Percentiles rank a stretch among this genome's conserved stretches.
These are phyloP conservation scores for Hydroisotoma schaefferi DNA, from an alignment of 2,888 invertebrate genomes.

Conservation along the genomic window DNA sequence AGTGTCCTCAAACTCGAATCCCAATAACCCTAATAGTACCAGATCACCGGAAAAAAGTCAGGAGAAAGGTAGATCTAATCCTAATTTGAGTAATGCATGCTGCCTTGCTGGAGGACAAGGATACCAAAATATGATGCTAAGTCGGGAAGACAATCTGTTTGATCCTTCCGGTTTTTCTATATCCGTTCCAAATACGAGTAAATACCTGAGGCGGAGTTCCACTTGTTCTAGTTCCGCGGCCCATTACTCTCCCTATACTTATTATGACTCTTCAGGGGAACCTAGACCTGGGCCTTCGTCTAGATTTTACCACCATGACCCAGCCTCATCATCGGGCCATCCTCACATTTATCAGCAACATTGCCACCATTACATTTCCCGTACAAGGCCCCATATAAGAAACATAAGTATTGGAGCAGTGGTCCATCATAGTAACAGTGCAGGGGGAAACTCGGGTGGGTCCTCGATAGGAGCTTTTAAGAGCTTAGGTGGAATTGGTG, in stretches of 20 bases:
- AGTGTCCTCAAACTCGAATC: conserved; percentile 24
- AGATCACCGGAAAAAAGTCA: background rate
- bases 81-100: conserved; percentile 28
- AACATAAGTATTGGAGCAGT: conserved; percentile 37
- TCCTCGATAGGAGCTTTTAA: background rate
- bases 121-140: conserved; percentile 16
- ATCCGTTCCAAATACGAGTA: conserved; percentile 25
- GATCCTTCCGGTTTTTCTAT: conserved; percentile 27
- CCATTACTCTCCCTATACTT: conserved; percentile 14
- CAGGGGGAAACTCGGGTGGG: conserved; percentile 15
- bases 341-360: conserved; percentile 25
- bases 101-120: conserved; percentile 22
- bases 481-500: conserved; percentile 13
- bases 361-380: conserved; percentile 22
- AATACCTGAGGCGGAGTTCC: conserved; percentile 29
- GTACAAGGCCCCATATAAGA: conserved; percentile 18
- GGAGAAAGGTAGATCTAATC: conserved; percentile 31
- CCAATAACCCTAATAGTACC: background rate
- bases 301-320: conserved; percentile 32
- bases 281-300: conserved; percentile 31
- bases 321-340: conserved; percentile 14
- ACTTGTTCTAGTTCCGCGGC: conserved; percentile 27
- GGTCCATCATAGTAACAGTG: conserved; percentile 13
- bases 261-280: conserved; percentile 23
- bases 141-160: background rate